Base-by-base conservation (phyloP, 1,140 invertebrate genomes). In the Drosophila kohkoa region DNA sequence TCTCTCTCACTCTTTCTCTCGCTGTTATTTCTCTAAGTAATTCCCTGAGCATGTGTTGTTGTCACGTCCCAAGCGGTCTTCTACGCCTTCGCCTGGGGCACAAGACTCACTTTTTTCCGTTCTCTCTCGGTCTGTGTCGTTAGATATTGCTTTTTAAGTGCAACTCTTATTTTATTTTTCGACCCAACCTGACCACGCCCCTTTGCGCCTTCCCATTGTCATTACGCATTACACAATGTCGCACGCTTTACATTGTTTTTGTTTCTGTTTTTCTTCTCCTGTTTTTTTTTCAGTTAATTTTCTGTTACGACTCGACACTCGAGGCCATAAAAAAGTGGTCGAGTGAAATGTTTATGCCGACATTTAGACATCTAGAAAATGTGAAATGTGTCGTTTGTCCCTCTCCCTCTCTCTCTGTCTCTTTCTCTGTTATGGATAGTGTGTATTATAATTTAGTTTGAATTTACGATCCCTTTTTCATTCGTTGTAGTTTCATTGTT, bases 261-360 rank as follows among this genome's bases (percentile, higher is more conserved):
- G 3, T 25, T 25, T 25, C 20, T 4, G 5, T 32, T 38, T 49
- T 38, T 49, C 20, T 38, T 20, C 3, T 16, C 11, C 35, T 38
- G 6, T 25, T 25, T 25, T 5, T 35, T 32, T 62, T 57, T 65
- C 8, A 43, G 49, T 57, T 66, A 25, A 32, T 63, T 55, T 58
- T 58, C 10, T 67, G 52, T 38, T 52, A 41, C 8, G 45, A 16
- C 45, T 28, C 55, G 13, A 25, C 63, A 38, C 49, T 51, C 49
- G 35, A 5, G 32, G 13, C 54, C 54, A 41, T 57, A 57, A 68
- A 62, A 73, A 73, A 54, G 38, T 54, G 28, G 15, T 66, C 46
- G 54, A 65, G 67, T 75, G 73, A 75, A 75, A 75, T 75, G 67
- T 75, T 71, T 71, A 75, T 71, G 73, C 66, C 58, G 66, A 55